Percentiles rank a stretch among this genome's conserved stretches.
Evolutionary conservation across 2,888 invertebrate species (phyloP).

Genomic region (Trichogramma dendrolimi): DNA sequence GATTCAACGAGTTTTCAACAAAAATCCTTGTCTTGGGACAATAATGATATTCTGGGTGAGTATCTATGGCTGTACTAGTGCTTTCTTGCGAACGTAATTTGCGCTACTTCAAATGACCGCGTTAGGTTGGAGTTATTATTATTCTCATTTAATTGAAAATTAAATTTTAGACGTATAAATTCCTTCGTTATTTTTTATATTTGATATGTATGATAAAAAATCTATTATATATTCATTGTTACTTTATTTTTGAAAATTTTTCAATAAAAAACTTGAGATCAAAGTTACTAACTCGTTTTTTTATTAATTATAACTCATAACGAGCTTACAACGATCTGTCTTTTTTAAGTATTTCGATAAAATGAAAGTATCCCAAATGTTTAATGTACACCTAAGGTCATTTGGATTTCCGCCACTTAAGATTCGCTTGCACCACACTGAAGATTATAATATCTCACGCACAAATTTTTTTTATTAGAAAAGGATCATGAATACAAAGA

Average conservation of each 20-base stretch:
- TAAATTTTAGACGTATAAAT: no score
- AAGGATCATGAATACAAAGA: slow-evolving; percentile 22
- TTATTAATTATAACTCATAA: no score
- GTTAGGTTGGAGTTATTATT: not conserved
- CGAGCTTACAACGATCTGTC: not conserved
- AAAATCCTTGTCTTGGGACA: slow-evolving; percentile 27
- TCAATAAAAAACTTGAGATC: no score
- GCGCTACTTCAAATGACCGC: no score
- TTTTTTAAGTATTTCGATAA: not conserved
- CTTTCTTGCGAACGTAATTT: no score
- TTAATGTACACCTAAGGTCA: not conserved
- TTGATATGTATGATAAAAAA: no score
- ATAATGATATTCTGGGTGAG: slow-evolving; percentile 28
- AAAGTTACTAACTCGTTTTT: no score
- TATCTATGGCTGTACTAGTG: not conserved
- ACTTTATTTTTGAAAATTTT: no score
- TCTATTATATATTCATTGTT: no score
- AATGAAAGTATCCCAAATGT: no score
- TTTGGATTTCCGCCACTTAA: not conserved
- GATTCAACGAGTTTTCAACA: slow-evolving; percentile 1
- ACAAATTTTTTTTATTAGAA: slow-evolving; percentile 17
- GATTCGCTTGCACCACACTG: not conserved
- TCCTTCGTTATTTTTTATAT: no score
- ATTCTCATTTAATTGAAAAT: no score
- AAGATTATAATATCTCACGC: not conserved